Conservation (phyloP, 2,888 invertebrate species). For the Ormyrus labotus region DNA sequence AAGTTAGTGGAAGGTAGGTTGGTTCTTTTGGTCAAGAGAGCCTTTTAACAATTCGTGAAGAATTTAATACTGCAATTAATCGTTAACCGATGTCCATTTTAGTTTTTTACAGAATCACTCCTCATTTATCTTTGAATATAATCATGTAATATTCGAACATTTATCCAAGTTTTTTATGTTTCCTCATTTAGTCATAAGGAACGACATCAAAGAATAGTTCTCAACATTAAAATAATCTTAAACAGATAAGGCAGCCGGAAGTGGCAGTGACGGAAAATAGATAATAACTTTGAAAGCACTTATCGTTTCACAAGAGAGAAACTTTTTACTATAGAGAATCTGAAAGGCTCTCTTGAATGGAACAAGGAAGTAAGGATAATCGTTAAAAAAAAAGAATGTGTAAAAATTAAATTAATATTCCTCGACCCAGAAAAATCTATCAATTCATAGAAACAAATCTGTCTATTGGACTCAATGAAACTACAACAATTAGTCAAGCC, state of each 20-base stretch:
- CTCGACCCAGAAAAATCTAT: constrained; percentile 9
- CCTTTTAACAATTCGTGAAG: too few species aligned
- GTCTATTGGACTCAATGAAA: neutral
- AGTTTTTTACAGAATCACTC: too few species aligned
- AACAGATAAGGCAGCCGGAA: constrained; percentile 26
- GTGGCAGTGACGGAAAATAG: neutral
- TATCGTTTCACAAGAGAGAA: constrained; percentile 18
- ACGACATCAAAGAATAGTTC: neutral
- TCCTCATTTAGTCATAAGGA: too few species aligned
- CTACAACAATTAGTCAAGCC: neutral
- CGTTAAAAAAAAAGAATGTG: neutral
- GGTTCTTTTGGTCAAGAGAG: too few species aligned
- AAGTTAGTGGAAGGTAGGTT: neutral
- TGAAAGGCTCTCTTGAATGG: constrained; percentile 18
- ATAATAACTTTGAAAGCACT: neutral
- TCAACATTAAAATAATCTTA: constrained; percentile 15
- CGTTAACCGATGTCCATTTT: too few species aligned
- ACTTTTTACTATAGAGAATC: neutral
- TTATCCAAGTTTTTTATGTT: too few species aligned
- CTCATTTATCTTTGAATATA: too few species aligned
- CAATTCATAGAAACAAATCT: neutral
- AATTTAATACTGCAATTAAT: too few species aligned
- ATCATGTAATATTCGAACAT: too few species aligned
- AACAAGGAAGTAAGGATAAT: neutral
- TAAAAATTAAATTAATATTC: neutral